Evolutionary conservation across 2,888 invertebrate genomes (phyloP).

Genomic region (Celastrina argiolus): DNA sequence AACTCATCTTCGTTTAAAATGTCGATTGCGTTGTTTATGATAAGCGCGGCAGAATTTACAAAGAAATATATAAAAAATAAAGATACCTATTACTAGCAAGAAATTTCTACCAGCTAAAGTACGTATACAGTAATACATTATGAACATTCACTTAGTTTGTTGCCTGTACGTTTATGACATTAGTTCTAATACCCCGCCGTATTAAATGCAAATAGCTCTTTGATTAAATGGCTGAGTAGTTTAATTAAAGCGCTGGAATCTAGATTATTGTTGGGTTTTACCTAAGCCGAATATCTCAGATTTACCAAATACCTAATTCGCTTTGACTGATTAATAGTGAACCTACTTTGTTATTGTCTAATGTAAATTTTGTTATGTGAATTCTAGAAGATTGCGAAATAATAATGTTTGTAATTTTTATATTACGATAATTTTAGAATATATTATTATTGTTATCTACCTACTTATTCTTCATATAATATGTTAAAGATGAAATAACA

Average conservation of each 20-base stretch:
- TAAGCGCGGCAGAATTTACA: too few relatives aligned
- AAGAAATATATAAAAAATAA: too few relatives aligned
- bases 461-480: too few relatives aligned
- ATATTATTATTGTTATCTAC: too few relatives aligned
- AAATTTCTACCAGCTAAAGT: too few relatives aligned
- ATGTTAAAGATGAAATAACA: too few relatives aligned
- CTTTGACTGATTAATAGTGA: not conserved
- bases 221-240: constrained; percentile 5
- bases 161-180: not conserved
- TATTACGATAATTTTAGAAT: too few relatives aligned
- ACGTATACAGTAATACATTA: too few relatives aligned
- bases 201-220: constrained; percentile 14
- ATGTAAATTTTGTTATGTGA: not conserved
- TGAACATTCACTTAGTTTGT: not conserved
- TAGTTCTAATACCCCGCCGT: not conserved
- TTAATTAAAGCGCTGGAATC: constrained; percentile 8
- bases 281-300: constrained; percentile 3
- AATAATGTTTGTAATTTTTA: too few relatives aligned
- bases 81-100: too few relatives aligned
- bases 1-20: too few relatives aligned
- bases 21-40: too few relatives aligned
- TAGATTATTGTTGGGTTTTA: constrained; percentile 9
- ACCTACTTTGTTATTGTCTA: not conserved
- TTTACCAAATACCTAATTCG: not conserved
- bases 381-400: not conserved